Conservation (phyloP, 1,140 invertebrate genomes). For the Papilio xuthus region DNA sequence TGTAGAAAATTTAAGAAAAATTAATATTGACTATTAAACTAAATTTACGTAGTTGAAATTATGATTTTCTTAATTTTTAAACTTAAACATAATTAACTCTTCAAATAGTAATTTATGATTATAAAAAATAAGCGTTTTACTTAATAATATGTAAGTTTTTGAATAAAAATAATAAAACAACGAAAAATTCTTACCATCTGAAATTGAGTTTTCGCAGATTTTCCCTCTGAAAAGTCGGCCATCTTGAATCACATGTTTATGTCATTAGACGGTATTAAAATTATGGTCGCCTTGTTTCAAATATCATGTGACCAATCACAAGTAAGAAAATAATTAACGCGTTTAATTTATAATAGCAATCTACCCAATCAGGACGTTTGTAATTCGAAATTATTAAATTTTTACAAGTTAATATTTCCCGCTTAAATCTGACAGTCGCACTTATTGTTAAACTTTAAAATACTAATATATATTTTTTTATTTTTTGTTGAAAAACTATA, state of each 20-base stretch:
- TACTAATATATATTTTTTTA: not conserved
- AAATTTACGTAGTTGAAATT: not conserved
- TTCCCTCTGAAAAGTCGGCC: constrained; percentile 65
- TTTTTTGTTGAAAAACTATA: constrained; percentile 51
- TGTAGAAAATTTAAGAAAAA: not conserved
- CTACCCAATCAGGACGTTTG: constrained; percentile 53
- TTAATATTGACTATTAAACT: not conserved
- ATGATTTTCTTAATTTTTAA: not conserved
- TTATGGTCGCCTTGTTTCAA: constrained; percentile 55
- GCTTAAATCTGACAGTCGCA: constrained; percentile 56
- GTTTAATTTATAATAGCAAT: constrained; percentile 54
- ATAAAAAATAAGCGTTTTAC: not conserved
- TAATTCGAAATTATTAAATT: constrained; percentile 40
- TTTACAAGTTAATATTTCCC: constrained; percentile 52
- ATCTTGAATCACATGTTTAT: constrained; percentile 78
- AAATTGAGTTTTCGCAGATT: constrained; percentile 53
- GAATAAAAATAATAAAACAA: constrained; percentile 43
- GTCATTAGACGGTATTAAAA: constrained; percentile 57
- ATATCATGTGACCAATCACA: constrained; percentile 76
- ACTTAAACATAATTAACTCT: not conserved
- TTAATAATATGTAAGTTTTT: constrained; percentile 7
- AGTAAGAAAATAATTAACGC: constrained; percentile 44
- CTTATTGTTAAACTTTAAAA: constrained; percentile 20
- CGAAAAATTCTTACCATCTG: constrained; percentile 59
- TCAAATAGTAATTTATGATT: not conserved